These are phyloP conservation scores for Ectropis grisescens DNA, from an alignment of 1,140 invertebrate species.

Conservation along the genomic window DNA sequence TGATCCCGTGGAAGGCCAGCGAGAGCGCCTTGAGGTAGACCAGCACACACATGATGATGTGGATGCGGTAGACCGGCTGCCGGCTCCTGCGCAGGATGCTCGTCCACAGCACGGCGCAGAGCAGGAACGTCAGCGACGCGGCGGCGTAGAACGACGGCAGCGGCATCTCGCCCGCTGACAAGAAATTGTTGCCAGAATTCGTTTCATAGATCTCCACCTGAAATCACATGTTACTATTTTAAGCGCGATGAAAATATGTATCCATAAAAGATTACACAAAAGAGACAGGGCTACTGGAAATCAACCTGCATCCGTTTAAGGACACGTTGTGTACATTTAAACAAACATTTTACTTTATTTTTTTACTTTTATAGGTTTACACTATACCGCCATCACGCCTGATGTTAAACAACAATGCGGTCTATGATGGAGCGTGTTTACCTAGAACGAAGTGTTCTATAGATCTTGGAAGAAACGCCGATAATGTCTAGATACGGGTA, in stretches of 20 bases:
- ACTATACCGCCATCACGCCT: too few species aligned
- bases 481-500: too few species aligned
- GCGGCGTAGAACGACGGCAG: constrained; percentile 92
- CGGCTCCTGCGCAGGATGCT: constrained; percentile 89
- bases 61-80: constrained; percentile 94
- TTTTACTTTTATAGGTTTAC: too few species aligned
- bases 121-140: constrained; percentile 91
- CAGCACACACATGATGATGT: constrained; percentile 96
- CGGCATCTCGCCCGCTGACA: constrained; percentile 98
- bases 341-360: too few species aligned
- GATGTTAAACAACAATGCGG: too few species aligned
- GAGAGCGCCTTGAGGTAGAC: constrained; percentile 95
- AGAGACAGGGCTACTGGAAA: too few species aligned
- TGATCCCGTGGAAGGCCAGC: constrained; percentile 95
- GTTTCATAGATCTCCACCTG: constrained; percentile 89
- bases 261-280: not conserved
- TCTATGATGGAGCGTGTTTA: too few species aligned
- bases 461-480: too few species aligned
- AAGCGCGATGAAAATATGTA: not conserved
- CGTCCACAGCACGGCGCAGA: constrained; percentile 93
- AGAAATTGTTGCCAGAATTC: constrained; percentile 88
- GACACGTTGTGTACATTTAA: too few species aligned
- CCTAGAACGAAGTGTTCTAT: too few species aligned
- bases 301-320: too few species aligned
- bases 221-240: constrained; percentile 15